phyloP scores from a whole-genome alignment of 2,113 vertebrate species.

The Cariama cristata region DNA sequence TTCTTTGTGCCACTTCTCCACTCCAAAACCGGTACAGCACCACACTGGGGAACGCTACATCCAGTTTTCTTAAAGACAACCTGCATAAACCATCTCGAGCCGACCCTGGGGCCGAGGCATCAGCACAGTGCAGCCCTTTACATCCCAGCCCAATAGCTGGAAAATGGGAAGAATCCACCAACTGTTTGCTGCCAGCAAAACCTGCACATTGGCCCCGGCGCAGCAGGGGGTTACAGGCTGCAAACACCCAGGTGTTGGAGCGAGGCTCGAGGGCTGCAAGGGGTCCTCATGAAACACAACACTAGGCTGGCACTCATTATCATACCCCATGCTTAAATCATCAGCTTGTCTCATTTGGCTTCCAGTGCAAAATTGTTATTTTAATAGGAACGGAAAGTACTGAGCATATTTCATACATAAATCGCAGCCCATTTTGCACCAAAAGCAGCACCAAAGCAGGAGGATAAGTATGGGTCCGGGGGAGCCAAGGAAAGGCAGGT shows the following conservation, averaged over 20 bases:
- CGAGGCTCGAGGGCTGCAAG: background rate
- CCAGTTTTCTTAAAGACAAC: too few relatives aligned
- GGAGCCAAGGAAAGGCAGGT: background rate
- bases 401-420: background rate
- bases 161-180: background rate
- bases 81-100: background rate
- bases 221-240: too few relatives aligned
- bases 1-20: background rate
- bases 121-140: rapidly evolving
- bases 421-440: background rate
- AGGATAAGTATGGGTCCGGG: background rate
- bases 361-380: background rate
- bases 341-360: background rate
- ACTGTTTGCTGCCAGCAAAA: background rate
- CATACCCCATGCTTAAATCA: background rate
- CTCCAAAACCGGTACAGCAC: background rate
- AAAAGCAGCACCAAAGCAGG: background rate
- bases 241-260: background rate
- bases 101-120: rapidly evolving
- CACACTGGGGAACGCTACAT: rapidly evolving
- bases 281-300: background rate
- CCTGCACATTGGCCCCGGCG: background rate
- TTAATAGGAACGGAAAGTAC: background rate
- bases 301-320: background rate
- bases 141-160: background rate